Evolutionary conservation across 2,888 invertebrate species (phyloP).

Genomic region (Cephus nigrinus): DNA sequence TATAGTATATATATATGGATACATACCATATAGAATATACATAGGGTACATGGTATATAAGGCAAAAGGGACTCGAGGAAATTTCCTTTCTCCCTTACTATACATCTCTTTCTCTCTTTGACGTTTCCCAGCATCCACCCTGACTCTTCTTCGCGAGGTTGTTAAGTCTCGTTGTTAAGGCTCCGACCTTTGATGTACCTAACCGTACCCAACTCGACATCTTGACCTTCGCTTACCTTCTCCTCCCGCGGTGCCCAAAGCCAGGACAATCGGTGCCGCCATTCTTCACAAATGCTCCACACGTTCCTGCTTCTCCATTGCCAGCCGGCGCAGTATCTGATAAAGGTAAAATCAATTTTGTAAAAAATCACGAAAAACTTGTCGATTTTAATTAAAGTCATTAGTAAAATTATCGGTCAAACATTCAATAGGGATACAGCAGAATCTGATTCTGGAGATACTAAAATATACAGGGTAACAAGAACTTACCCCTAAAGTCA

Average conservation of each 20-base stretch:
- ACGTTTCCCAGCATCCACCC: neutral
- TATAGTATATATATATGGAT: neutral
- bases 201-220: neutral
- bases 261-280: conserved; percentile 61
- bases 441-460: neutral
- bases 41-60: neutral
- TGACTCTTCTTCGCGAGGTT: neutral
- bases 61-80: neutral
- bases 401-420: neutral
- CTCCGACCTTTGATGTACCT: neutral
- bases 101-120: neutral
- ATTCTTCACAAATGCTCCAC: conserved; percentile 61
- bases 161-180: neutral
- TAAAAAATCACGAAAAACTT: conserved; percentile 3
- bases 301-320: conserved; percentile 58
- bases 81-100: neutral
- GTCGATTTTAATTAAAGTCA: neutral
- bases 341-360: conserved; percentile 3
- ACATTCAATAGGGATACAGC: neutral
- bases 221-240: conserved; percentile 44
- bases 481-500: neutral
- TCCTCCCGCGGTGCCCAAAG: conserved; percentile 63
- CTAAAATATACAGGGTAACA: neutral
- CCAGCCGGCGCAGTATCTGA: conserved; percentile 53
- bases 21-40: neutral